Evolutionary conservation across 2,888 invertebrate genomes (phyloP).

Genomic region (Pogonocherus hispidulus): DNA sequence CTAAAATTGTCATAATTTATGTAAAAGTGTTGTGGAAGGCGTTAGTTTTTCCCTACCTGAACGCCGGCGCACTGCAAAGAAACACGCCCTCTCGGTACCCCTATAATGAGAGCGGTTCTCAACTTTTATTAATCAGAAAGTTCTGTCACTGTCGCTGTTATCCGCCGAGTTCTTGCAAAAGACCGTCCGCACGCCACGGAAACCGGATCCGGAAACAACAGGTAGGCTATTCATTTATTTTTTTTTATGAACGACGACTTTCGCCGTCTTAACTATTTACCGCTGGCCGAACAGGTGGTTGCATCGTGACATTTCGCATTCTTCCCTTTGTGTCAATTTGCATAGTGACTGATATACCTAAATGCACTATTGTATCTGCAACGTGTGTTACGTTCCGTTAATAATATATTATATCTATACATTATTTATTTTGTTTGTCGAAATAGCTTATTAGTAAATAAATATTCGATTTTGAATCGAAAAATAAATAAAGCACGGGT

Average conservation of each 20-base stretch:
- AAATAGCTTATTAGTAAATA: no score
- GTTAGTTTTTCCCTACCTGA: conserved; percentile 33
- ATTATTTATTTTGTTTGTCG: no score
- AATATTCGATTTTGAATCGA: no score
- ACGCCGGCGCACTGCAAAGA: conserved; percentile 30
- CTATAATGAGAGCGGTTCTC: conserved; percentile 52
- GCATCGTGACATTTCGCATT: background rate
- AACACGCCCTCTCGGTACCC: conserved; percentile 49
- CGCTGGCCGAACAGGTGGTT: conserved; percentile 17
- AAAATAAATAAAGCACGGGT: no score
- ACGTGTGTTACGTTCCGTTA: no score
- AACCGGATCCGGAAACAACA: conserved; percentile 34
- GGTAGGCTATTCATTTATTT: conserved; percentile 40
- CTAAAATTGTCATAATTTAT: conserved; percentile 30
- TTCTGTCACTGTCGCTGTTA: conserved; percentile 51
- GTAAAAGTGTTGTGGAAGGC: conserved; percentile 34
- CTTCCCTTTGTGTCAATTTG: background rate
- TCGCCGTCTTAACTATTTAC: background rate
- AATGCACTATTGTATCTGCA: background rate
- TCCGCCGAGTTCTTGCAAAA: conserved; percentile 34
- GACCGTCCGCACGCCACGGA: conserved; percentile 28
- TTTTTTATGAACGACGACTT: conserved; percentile 30
- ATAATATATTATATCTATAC: no score
- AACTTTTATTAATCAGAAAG: conserved; percentile 61
- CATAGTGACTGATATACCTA: background rate